phyloP scores from a whole-genome alignment of 1,140 invertebrate species.

The Propsilocerus akamusi region DNA sequence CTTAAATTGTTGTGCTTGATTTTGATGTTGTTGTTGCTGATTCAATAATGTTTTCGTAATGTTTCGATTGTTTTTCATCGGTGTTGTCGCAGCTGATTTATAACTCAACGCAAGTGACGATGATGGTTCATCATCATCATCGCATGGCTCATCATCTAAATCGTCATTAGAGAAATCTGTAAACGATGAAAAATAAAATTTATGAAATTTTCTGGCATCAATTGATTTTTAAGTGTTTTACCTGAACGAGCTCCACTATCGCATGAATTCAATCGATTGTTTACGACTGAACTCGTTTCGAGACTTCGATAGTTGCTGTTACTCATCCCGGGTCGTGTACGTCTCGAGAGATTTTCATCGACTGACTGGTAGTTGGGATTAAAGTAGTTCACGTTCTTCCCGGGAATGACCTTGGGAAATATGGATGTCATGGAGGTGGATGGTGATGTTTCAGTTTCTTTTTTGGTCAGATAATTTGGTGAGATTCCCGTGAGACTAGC shows the following conservation, averaged over 20 bases:
- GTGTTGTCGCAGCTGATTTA: background rate
- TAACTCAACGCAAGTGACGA: background rate
- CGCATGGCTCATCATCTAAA: constrained; percentile 16
- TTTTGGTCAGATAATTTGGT: constrained; percentile 21
- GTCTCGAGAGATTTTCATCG: constrained; percentile 16
- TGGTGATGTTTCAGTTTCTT: constrained; percentile 9
- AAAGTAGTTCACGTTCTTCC: constrained; percentile 7
- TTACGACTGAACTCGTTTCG: constrained; percentile 14
- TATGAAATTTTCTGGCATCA: background rate
- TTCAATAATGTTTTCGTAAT: background rate
- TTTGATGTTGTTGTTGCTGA: background rate
- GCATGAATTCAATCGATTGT: constrained; percentile 21
- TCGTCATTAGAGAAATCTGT: constrained; percentile 23
- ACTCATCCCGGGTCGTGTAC: constrained; percentile 15
- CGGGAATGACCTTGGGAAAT: background rate
- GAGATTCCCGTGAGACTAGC: constrained; percentile 21
- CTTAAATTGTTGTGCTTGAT: background rate
- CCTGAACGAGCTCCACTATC: constrained; percentile 24
- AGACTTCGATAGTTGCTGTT: constrained; percentile 17
- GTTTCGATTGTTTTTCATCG: background rate
- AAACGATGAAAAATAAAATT: background rate
- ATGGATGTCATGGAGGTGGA: background rate
- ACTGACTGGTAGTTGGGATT: constrained; percentile 14
- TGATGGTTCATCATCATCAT: background rate
- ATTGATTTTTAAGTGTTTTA: constrained; percentile 9